Percentiles rank a stretch among this genome's conserved stretches.
These are phyloP conservation scores for Neoascia interrupta DNA, from an alignment of 2,888 invertebrate genomes.

Conservation along the genomic window DNA sequence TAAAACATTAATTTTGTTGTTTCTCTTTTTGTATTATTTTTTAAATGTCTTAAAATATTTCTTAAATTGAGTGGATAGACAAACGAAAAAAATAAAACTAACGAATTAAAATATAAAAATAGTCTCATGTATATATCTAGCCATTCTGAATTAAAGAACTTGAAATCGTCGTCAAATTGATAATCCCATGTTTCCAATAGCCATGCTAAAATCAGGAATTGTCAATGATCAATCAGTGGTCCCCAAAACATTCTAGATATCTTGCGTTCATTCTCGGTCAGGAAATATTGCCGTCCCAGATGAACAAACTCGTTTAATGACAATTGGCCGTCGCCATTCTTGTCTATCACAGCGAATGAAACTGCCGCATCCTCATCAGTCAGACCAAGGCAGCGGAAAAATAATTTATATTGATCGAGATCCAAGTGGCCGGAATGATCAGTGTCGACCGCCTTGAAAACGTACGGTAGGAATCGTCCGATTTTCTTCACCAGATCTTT, in stretches of 20 bases:
- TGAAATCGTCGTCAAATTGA: slow-evolving; percentile 23
- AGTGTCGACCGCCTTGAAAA: slow-evolving; percentile 92
- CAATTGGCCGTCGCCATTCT: slow-evolving; percentile 88
- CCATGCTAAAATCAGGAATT: slow-evolving; percentile 48
- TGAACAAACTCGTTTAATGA: slow-evolving; percentile 89
- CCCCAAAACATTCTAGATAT: slow-evolving; percentile 94
- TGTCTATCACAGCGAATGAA: slow-evolving; percentile 89
- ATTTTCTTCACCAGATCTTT: slow-evolving; percentile 86
- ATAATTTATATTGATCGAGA: slow-evolving; percentile 89
- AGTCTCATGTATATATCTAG: slow-evolving; percentile 74
- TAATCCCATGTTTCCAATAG: slow-evolving; percentile 25
- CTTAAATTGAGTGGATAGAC: slow-evolving; percentile 22
- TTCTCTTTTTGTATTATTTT: slow-evolving; percentile 6
- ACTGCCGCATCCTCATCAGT: slow-evolving; percentile 87
- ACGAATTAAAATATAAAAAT: slow-evolving; percentile 76
- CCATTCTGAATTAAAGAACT: slow-evolving; percentile 16
- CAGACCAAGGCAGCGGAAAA: slow-evolving; percentile 89
- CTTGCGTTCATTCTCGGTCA: slow-evolving; percentile 86
- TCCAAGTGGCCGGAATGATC: slow-evolving; percentile 89
- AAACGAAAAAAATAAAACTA: slow-evolving; percentile 72
- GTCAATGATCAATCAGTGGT: slow-evolving; percentile 83
- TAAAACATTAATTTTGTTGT: slow-evolving; percentile 4
- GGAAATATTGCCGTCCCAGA: slow-evolving; percentile 89
- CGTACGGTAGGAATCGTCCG: slow-evolving; percentile 88
- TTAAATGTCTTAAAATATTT: slow-evolving; percentile 15